Evolutionary conservation across 2,888 invertebrate genomes (phyloP).

Genomic region (Anoncus sp.): DNA sequence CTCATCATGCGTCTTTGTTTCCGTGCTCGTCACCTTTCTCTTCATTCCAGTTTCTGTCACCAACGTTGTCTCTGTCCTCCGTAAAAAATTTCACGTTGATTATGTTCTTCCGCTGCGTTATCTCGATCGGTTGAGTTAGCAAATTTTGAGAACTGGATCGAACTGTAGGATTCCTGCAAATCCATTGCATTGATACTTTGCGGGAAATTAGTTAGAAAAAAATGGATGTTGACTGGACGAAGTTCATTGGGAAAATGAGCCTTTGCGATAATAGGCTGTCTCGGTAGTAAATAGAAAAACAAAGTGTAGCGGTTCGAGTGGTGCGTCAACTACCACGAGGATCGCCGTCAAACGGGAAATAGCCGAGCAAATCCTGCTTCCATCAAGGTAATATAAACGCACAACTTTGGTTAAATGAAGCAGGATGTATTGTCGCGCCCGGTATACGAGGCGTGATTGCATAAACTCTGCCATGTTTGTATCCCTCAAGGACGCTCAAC

Average conservation of each 20-base stretch:
- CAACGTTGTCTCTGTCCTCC: slow-evolving; percentile 3
- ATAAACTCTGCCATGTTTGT: slow-evolving; percentile 79
- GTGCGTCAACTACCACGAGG: not conserved
- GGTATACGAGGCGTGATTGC: slow-evolving; percentile 70
- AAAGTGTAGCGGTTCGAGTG: not conserved
- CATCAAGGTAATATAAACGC: slow-evolving; percentile 43
- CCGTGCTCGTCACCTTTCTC: slow-evolving; percentile 4
- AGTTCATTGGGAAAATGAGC: no score
- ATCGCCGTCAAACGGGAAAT: slow-evolving; percentile 2
- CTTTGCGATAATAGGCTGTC: not conserved
- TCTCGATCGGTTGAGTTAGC: not conserved
- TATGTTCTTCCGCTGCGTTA: not conserved
- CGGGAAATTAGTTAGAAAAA: no score
- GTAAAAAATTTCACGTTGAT: not conserved
- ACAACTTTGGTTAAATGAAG: slow-evolving; percentile 48
- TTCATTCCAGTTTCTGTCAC: slow-evolving; percentile 5
- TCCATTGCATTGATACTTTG: no score
- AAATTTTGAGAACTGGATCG: no score
- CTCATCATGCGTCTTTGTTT: slow-evolving; percentile 7
- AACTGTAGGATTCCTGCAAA: no score
- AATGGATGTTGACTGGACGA: no score
- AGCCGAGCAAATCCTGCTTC: slow-evolving; percentile 16
- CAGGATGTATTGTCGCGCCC: slow-evolving; percentile 71
- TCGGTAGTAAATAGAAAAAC: not conserved
- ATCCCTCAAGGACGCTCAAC: slow-evolving; percentile 79